Base-by-base conservation (phyloP, 2,888 invertebrate species). In the Phlogophora meticulosa region DNA sequence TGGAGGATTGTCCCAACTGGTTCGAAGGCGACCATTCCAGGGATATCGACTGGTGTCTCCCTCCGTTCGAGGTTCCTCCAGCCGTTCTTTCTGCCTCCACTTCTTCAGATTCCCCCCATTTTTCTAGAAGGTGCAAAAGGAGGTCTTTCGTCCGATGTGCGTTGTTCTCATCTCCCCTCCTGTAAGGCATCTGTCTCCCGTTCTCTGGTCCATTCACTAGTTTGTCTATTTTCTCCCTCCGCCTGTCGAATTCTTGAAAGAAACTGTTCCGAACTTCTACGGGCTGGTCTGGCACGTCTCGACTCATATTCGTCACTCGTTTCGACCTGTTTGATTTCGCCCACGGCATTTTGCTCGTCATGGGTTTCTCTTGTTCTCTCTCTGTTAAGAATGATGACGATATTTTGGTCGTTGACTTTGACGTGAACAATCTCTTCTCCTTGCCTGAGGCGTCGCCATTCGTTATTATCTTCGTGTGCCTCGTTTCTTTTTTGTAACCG, bases 71-170 rank as follows among this genome's bases (percentile, higher is more conserved):
- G 2, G 95, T 95, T 0, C 96, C 96, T 20, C 95, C 96, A 4
- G 96, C 94, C 72, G 96, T 93, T 76, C 96, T 90, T 86, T 94
- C 85, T 76, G 93, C 87, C 89, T 96, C 84, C 81, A 92, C 86
- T 90, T 94, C 94, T 83, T 91, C 94, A 77, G 88, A 96, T n/a
- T 97, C 97, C 51, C 97, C 97, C 97, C 98, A 98, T 87, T 97
- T 97, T 80, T 97, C 97, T 56, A 98, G 90, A 64, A 98, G 93
- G 87, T 97, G 97, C 34, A 98, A 88, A 43, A 98, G 92, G 53
- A 98, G 96, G 88, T 98, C 97, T 91, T 98, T 98, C 28, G 98
- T 97, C 56, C 97, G 96, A 72, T 96, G 97, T 13, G 97, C 97
- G 46, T 96, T 96, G 83, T 96, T 93, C 71, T 95, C 95, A 67